Base-by-base conservation (phyloP, 2,797 vertebrate species). In the Anguilla obscura region DNA sequence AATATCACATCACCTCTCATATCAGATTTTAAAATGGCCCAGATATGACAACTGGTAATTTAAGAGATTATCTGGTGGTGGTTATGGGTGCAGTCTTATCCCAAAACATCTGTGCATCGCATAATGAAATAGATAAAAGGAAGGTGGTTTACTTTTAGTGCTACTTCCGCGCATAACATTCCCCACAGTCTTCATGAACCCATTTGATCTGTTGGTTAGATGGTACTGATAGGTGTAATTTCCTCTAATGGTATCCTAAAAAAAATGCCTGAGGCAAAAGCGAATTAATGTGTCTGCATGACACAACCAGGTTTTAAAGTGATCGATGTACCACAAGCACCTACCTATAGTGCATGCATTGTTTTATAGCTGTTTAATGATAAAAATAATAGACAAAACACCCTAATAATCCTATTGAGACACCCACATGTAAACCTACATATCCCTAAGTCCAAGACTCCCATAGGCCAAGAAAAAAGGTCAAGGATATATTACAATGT, bases 11-110 rank as follows among this genome's bases (percentile, higher is more conserved):
- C 88, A 91, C 92, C 79, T 84, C 86, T 91, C 91, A 91, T 90
- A 86, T 91, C 93, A 27, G 60, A 71, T 85, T 71, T 91, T 89
- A 85, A 94, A 92, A 93, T 92, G 89, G 92, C 92, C 90, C 89
- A 85, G 90, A 93, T 93, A 87, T 93, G 94, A 94, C 92, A 94
- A 91, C 91, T 90, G 90, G 93, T 95, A 87, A 94, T 95, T 94
- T 93, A 88, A 87, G 90, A 87, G 66, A 87, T 74, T 89, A 45
- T 40, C 79, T 9, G 54, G n/a, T 2, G 2, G 40, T 71, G 88
- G 91, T 90, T 87, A 85, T 84, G 87, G 84, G 87, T 74, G 85
- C 89, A 89, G 90, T 92, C 90, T 92, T 90, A 91, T 91, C 90
- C 90, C 74, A 87, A 91, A 93, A 90, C 85, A 86, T 92, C 88